Evolutionary conservation across 2,797 vertebrate species (phyloP), one percentile per base, ranked within the genome.

Genomic region (Anas capensis): DNA sequence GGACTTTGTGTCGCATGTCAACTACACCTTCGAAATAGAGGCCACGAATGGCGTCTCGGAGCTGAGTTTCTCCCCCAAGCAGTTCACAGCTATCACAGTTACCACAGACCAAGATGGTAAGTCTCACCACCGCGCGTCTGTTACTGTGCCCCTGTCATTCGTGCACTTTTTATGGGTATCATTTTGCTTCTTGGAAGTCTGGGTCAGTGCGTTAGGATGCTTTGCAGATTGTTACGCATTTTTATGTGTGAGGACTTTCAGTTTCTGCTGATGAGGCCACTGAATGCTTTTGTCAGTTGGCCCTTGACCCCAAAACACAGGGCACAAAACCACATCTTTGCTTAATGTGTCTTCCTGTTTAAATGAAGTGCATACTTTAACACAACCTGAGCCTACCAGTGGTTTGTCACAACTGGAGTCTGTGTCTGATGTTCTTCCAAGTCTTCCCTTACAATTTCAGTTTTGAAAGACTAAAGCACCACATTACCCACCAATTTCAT

Each of bases 21-120:
- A 99, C 98, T 99, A 99, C 97, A 99, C 99, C 82, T 99, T 99
- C 51, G 99, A 99, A 98, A 99, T 99, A 2, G 98, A 99, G 97
- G 99, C 99, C 42, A 98, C 98, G n/a, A 99, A 99, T 15, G 99
- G 99, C 2, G 99, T 99, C 84, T 99, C 99, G 0, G 98, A 98
- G 92, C 87, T 99, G 94, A 99, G 99, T 92, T 98, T 98, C 92
- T 99, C 98, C 86, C 99, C 99, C 75, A 99, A 99, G 84, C 98
- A 98, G 71, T 98, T 99, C 14, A 99, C 99, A 26, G 96, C 98
- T 66, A 98, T 99, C 97, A 99, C 98, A 1, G 98, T 99, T 97
- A 99, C 98, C 96, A 99, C 99, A 0, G 99, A 99, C 96, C 99
- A 99, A 93, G 98, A 98, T 17, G 99, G 99, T 99, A 97, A 99